Conservation (phyloP, 2,888 invertebrate genomes). For the Cynaeus angustus region DNA sequence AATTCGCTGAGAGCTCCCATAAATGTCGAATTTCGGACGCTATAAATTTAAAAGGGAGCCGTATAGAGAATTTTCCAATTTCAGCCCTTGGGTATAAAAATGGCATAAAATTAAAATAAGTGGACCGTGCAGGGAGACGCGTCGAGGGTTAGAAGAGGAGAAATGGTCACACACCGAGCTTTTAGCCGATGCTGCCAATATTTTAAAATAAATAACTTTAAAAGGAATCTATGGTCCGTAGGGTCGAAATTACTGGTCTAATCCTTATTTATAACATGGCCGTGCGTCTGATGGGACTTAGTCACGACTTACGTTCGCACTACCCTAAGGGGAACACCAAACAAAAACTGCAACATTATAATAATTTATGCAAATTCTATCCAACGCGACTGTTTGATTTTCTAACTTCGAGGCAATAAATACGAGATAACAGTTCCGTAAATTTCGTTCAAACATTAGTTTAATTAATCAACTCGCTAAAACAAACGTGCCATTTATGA, state of each 20-base stretch:
- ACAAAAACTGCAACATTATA: too few relatives aligned
- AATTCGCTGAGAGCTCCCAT: conserved; percentile 6
- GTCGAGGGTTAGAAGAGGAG: conserved; percentile 47
- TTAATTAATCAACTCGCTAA: too few relatives aligned
- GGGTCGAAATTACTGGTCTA: conserved; percentile 71
- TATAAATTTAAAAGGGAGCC: conserved; percentile 37
- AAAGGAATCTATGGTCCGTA: conserved; percentile 70
- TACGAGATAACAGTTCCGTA: too few relatives aligned
- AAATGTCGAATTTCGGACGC: conserved; percentile 34
- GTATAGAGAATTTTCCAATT: conserved; percentile 46
- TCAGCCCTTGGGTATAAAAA: conserved; percentile 56
- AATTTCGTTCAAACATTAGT: too few relatives aligned
- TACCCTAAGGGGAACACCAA: background rate
- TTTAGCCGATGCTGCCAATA: conserved; percentile 70
- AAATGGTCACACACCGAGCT: conserved; percentile 62
- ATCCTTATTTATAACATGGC: conserved; percentile 72
- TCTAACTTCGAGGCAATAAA: too few relatives aligned
- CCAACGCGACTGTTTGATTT: too few relatives aligned
- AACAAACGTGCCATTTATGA: too few relatives aligned
- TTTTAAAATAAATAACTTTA: conserved; percentile 73
- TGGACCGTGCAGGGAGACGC: conserved; percentile 68
- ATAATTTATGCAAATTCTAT: too few relatives aligned
- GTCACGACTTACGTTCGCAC: conserved; percentile 50
- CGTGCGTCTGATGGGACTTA: conserved; percentile 66
- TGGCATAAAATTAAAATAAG: conserved; percentile 60